These are phyloP conservation scores for Oxyruncus cristatus DNA, from an alignment of 2,113 vertebrate species.

Conservation along the genomic window DNA sequence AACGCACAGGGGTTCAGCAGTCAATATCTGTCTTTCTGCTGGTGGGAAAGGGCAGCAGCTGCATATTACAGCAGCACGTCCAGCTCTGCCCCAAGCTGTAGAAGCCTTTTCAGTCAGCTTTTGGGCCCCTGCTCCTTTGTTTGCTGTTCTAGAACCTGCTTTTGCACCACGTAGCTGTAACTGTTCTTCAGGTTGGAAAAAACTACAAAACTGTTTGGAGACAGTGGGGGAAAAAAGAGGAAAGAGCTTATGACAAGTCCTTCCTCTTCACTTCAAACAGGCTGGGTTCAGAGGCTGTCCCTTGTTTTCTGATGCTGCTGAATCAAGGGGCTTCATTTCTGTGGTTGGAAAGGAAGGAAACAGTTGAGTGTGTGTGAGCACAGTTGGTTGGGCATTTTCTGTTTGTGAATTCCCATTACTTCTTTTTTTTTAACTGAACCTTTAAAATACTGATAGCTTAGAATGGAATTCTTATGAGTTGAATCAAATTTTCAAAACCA, in stretches of 20 bases:
- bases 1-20: neutral
- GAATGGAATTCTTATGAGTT: neutral
- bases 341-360: neutral
- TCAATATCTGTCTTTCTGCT: neutral
- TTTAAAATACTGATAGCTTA: neutral
- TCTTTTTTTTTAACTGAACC: neutral
- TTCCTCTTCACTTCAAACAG: neutral
- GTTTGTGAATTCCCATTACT: neutral
- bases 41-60: neutral
- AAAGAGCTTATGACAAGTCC: neutral
- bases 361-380: neutral
- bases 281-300: neutral
- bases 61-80: neutral
- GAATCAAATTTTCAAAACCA: neutral
- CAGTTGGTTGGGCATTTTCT: neutral
- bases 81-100: neutral
- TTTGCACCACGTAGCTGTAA: neutral
- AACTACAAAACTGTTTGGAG: neutral
- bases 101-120: neutral
- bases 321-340: neutral
- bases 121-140: neutral
- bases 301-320: neutral
- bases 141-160: neutral
- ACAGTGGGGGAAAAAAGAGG: rapidly evolving
- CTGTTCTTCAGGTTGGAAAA: neutral